Evolutionary conservation across 2,797 vertebrate genomes (phyloP).

Genomic region (Peromyscus attwateri): DNA sequence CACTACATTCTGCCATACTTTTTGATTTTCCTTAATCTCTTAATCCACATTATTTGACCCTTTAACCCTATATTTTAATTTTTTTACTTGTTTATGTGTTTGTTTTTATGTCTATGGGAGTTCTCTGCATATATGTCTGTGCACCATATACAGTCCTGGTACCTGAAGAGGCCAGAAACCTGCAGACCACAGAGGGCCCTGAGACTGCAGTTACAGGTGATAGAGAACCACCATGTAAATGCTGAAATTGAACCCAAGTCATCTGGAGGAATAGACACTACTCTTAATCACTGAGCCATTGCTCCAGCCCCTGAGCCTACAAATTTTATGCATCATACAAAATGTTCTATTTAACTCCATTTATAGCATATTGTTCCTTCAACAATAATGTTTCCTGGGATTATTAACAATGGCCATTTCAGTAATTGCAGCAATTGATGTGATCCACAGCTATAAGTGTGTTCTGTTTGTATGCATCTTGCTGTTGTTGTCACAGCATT

Average conservation of each 20-base stretch:
- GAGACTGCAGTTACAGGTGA: neutral
- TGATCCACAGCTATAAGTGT: neutral
- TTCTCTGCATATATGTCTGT: neutral
- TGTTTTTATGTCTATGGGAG: neutral
- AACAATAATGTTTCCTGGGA: neutral
- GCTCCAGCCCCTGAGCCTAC: neutral
- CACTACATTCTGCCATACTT: neutral
- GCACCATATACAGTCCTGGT: neutral
- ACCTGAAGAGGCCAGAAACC: neutral
- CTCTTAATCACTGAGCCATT: neutral
- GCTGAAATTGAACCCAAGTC: too few relatives aligned
- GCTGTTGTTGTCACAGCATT: neutral
- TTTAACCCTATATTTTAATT: neutral
- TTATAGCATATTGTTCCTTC: neutral
- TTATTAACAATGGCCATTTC: neutral
- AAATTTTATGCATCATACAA: neutral
- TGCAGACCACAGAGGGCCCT: neutral
- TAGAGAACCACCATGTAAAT: neutral
- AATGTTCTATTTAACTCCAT: neutral
- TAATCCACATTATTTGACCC: neutral
- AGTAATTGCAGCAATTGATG: neutral
- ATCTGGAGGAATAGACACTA: neutral
- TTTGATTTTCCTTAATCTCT: slow-evolving; percentile 1
- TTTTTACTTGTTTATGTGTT: neutral
- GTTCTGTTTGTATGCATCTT: neutral